Base-by-base conservation (phyloP, 2,888 invertebrate genomes). In the Mesopsocus fuscifrons region DNA sequence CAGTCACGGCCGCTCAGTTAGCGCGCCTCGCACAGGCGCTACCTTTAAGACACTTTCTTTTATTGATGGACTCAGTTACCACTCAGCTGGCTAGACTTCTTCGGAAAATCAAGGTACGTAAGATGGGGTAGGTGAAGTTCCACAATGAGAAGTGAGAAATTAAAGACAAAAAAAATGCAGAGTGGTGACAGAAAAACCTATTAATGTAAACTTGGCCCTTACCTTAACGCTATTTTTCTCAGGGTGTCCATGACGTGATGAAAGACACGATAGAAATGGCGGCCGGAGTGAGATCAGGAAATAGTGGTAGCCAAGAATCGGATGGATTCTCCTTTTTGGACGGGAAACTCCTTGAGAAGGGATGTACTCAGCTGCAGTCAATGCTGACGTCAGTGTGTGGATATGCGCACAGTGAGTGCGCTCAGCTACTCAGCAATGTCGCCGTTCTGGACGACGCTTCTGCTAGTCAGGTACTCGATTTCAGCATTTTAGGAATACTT, bases 401-500 rank as follows among this genome's bases (percentile, higher is more conserved):
- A 62, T 85, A 83, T 57, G 87, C 89, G 52, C 88, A 92, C 60
- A 92, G 95, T 57, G 69, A 91, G 49, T 78, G 89, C 62, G 88
- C 88, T 45, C 84, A 87, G 60, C 69, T 94, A 44, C 74, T 94
- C 45, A 26, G 26, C 11, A 26, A 26, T 26, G 6, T 26, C 58
- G 77, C 80, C 44, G 79, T 83, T 38, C 66, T 92, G 51, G 74
- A 79, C 55, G 71, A 82, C 35, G 83, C 87, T 42, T 71, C 91
- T 47, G 83, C 85, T 60, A 67, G 59, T 41, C 65, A 65, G 59
- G 65, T 64, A 48, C n/a, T n/a, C n/a, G n/a, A n/a, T n/a, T n/a
- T n/a, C n/a, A n/a, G n/a, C n/a, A n/a, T n/a, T n/a, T n/a, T n/a
- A n/a, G n/a, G n/a, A n/a, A n/a, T n/a, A n/a, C n/a, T n/a, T n/a